Evolutionary conservation across 2,797 vertebrate genomes (phyloP).

Genomic region (Rhinichthys osculus): DNA sequence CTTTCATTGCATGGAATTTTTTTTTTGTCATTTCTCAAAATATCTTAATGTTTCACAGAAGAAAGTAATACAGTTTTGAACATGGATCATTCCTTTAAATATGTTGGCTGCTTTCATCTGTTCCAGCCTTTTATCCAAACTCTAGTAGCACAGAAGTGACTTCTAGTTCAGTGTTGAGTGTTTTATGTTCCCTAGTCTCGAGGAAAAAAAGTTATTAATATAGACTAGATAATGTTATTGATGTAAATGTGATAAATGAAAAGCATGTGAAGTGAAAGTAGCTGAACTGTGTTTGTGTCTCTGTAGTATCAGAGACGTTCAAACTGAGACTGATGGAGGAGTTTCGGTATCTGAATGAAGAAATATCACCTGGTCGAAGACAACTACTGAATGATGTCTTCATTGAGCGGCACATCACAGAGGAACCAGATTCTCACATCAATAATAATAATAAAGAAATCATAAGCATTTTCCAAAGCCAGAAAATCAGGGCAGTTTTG

Average conservation of each 20-base stretch:
- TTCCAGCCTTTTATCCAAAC: neutral
- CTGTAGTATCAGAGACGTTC: neutral
- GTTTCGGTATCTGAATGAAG: neutral
- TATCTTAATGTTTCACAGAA: too few species aligned
- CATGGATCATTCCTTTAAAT: too few species aligned
- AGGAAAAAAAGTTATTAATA: neutral
- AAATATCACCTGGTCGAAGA: neutral
- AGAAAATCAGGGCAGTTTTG: neutral
- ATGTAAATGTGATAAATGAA: neutral
- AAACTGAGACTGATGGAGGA: slow-evolving; percentile 5
- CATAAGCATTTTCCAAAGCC: neutral
- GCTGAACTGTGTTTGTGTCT: neutral
- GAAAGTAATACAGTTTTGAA: too few species aligned
- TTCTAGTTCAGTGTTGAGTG: neutral
- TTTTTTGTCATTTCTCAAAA: too few species aligned
- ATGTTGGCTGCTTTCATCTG: neutral
- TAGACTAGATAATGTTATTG: neutral
- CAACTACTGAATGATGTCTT: neutral
- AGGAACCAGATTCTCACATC: neutral
- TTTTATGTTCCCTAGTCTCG: neutral
- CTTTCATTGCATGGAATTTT: too few species aligned
- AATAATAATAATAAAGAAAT: neutral
- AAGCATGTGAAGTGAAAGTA: neutral
- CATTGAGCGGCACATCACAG: neutral
- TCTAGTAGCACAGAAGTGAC: neutral